phyloP scores from a whole-genome alignment of 2,113 vertebrate genomes.

The Notothenia rossii region DNA sequence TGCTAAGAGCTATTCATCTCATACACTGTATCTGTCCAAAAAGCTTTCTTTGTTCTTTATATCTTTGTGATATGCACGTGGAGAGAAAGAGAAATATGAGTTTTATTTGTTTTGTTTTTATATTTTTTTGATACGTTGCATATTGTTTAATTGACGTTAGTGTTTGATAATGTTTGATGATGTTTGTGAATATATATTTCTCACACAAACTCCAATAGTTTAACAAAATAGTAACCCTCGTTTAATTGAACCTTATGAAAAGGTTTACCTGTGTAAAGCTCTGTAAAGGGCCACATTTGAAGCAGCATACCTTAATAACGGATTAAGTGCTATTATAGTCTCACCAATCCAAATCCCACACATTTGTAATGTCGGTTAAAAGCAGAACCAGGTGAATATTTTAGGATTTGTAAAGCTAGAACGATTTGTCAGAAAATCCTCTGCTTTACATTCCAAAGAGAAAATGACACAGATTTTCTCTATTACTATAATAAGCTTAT shows the following conservation, averaged over 20 bases:
- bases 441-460: conserved; percentile 8
- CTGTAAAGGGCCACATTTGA: background rate
- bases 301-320: conserved; percentile 18
- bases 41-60: background rate
- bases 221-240: background rate
- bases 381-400: conserved; percentile 23
- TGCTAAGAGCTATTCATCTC: background rate
- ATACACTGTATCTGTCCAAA: background rate
- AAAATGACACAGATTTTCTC: conserved; percentile 7
- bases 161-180: background rate
- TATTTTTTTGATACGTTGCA: no score
- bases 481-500: conserved; percentile 22
- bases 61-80: background rate
- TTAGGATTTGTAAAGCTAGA: background rate
- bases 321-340: conserved; percentile 13
- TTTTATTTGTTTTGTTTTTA: no score
- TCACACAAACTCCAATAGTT: background rate
- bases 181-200: background rate
- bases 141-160: background rate
- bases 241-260: conserved; percentile 19
- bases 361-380: conserved; percentile 9
- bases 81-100: background rate
- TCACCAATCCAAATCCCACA: background rate
- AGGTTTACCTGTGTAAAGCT: conserved; percentile 12
- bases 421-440: conserved; percentile 23